Conservation (phyloP, 2,797 vertebrate species). For the Squalus acanthias region DNA sequence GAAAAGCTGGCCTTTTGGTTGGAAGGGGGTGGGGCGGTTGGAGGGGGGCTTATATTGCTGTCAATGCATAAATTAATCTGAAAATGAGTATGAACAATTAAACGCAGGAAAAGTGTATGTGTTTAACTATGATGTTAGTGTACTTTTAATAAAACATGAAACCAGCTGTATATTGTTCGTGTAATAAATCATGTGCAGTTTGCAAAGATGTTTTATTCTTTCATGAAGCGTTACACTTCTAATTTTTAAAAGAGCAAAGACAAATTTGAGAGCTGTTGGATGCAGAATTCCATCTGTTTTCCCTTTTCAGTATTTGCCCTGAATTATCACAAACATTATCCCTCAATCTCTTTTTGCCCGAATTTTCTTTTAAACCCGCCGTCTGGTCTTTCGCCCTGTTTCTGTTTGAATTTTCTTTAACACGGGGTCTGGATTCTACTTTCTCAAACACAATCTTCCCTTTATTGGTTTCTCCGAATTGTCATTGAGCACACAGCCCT, state of each 20-base stretch:
- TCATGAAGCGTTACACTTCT: neutral
- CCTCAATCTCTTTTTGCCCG: neutral
- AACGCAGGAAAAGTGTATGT: neutral
- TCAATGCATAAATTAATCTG: slow-evolving; percentile 21
- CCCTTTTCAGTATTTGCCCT: neutral
- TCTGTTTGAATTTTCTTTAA: neutral
- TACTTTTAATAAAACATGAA: slow-evolving; percentile 36
- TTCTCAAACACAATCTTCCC: neutral
- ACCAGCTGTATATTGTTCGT: slow-evolving; percentile 21
- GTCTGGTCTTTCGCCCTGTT: neutral
- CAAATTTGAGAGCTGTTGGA: neutral
- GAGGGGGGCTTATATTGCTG: neutral
- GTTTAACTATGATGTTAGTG: slow-evolving; percentile 17
- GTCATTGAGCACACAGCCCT: neutral
- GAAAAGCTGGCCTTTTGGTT: neutral
- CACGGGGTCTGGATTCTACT: neutral
- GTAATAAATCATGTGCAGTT: slow-evolving; percentile 25
- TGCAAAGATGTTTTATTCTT: slow-evolving; percentile 34
- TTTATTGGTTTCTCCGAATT: neutral
- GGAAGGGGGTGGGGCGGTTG: neutral
- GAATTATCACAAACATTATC: neutral
- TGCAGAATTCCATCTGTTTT: neutral
- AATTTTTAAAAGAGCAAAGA: neutral
- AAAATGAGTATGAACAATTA: neutral
- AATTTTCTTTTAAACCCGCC: neutral